A percentile compares a stretch with the other conserved stretches of the same genome.
phyloP scores from a whole-genome alignment of 2,113 vertebrate genomes.

The Eonycteris spelaea region DNA sequence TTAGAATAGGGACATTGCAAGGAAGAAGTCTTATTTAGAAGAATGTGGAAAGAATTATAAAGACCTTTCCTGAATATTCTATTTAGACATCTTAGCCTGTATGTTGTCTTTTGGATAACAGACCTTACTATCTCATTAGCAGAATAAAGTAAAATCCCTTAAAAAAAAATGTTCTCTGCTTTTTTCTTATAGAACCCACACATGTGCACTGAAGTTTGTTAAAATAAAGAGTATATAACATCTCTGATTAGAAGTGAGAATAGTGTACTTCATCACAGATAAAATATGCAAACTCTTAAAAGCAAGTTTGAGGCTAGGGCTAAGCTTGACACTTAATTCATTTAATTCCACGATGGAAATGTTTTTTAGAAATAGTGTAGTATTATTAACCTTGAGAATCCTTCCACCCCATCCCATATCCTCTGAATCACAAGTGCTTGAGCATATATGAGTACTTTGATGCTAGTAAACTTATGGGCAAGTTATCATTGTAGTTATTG shows the following conservation, averaged over 20 bases:
- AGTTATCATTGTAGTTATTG: not conserved
- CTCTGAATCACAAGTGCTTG: not conserved
- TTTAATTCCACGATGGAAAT: not conserved
- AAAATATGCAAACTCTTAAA: slow-evolving; percentile 23
- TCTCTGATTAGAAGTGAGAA: not conserved
- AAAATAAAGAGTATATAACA: not conserved
- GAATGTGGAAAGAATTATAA: not conserved
- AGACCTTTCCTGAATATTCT: not conserved
- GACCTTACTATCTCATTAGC: not conserved
- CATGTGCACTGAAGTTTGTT: not conserved
- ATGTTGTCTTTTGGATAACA: not conserved
- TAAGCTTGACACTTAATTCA: not conserved
- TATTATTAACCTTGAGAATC: not conserved
- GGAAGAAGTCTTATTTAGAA: slow-evolving; percentile 13
- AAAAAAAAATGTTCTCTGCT: not conserved
- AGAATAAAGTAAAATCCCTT: not conserved
- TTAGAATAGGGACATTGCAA: not conserved
- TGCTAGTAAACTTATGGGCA: not conserved
- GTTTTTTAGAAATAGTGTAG: not conserved
- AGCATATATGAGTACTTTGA: slow-evolving; percentile 1
- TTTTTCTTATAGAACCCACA: not conserved
- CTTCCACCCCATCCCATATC: not conserved
- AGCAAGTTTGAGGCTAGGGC: not conserved
- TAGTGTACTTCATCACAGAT: slow-evolving; percentile 12
- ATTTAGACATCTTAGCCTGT: not conserved